These are phyloP conservation scores for Dolomedes plantarius DNA, from an alignment of 2,888 invertebrate species.

Conservation along the genomic window DNA sequence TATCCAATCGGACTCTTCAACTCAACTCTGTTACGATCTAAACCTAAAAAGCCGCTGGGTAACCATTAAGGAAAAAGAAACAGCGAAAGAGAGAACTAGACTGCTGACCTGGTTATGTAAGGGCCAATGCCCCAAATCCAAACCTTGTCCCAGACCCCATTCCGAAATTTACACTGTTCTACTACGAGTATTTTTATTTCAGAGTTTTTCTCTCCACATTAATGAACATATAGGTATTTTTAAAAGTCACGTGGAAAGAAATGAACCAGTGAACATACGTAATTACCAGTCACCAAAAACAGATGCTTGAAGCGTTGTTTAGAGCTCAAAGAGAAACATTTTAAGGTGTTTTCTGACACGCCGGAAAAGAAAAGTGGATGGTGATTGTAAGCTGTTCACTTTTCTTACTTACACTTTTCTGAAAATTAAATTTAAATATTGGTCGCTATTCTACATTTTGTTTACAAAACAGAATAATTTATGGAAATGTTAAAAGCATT, in stretches of 20 bases:
- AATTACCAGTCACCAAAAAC: not conserved
- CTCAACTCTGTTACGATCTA: conserved; percentile 30
- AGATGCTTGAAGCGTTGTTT: not conserved
- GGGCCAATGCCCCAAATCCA: conserved; percentile 67
- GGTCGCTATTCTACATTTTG: no score
- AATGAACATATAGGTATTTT: conserved; percentile 12
- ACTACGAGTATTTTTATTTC: conserved; percentile 23
- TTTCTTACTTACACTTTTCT: no score
- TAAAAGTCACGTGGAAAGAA: not conserved
- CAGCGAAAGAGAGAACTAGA: conserved; percentile 63
- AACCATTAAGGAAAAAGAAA: conserved; percentile 68
- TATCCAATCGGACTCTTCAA: conserved; percentile 23
- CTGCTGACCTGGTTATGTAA: conserved; percentile 61
- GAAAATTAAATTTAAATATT: no score
- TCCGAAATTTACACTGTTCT: conserved; percentile 56
- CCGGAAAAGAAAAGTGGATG: not conserved
- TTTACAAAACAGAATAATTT: no score
- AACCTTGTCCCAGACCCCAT: conserved; percentile 68
- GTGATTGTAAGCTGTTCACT: not conserved
- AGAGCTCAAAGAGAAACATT: not conserved
- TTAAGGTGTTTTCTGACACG: not conserved
- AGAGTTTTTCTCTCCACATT: conserved; percentile 1
- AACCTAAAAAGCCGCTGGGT: conserved; percentile 59
- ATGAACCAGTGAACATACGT: not conserved
- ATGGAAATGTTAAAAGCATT: no score